phyloP scores from a whole-genome alignment of 2,888 invertebrate genomes.

The Choristoneura rosaceana region DNA sequence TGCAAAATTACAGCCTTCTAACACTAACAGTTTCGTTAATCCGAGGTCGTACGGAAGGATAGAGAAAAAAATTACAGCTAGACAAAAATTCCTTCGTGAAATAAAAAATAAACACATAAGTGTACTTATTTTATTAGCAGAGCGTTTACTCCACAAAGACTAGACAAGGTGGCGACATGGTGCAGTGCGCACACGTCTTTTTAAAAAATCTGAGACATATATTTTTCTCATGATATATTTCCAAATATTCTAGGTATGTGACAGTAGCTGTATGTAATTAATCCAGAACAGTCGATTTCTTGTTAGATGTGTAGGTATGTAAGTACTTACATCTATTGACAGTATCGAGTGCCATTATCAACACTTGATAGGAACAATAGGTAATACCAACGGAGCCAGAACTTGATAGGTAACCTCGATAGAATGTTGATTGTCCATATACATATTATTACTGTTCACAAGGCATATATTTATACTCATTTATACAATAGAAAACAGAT shows the following conservation, averaged over 20 bases:
- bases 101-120: no score
- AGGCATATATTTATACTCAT: not conserved
- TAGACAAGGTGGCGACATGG: no score
- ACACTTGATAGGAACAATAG: slow-evolving; percentile 45
- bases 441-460: not conserved
- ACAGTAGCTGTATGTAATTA: not conserved
- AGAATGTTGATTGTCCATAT: slow-evolving; percentile 1
- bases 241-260: not conserved
- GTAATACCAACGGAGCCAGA: not conserved
- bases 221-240: no score
- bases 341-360: slow-evolving; percentile 44
- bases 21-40: no score
- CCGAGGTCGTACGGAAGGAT: no score
- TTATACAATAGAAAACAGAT: not conserved
- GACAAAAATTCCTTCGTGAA: no score
- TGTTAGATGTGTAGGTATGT: not conserved
- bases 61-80: no score
- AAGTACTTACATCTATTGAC: slow-evolving; percentile 1
- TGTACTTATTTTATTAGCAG: no score
- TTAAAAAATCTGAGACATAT: no score
- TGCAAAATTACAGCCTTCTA: no score
- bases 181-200: no score
- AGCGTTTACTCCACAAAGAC: no score
- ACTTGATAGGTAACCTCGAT: slow-evolving; percentile 4
- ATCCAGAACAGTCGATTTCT: not conserved